Base-by-base conservation (phyloP, 1,140 invertebrate species). In the Zaprionus tsacasi region DNA sequence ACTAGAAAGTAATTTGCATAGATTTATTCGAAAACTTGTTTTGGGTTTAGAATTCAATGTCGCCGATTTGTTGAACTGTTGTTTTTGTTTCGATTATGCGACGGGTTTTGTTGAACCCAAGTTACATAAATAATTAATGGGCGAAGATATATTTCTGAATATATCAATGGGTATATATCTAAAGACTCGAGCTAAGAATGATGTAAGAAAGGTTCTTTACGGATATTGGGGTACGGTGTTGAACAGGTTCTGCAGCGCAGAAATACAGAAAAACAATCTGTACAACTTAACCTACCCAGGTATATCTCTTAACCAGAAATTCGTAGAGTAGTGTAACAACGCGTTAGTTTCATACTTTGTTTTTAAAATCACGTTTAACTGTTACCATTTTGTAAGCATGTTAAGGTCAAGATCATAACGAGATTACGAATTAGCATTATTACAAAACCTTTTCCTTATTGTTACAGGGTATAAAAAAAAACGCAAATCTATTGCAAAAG, bases 81-180 rank as follows among this genome's bases (percentile, higher is more conserved):
- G 60, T 35, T 15, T 70, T 70, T 48, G 40, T 59, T 33, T 30
- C 56, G 66, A 76, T 76, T 76, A 79, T 79, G 76, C 64, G 76
- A 88, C 65, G 82, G n/a, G 74, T 64, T 73, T 48, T 69, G 43
- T 69, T 68, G 64, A 88, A 71, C 69, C 75, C 54, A 45, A 58
- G 6, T 25, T 63, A 27, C 52, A 55, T 45, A 15, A 52, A 70
- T 65, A 63, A 35, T 35, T 69, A 56, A 61, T 55, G 7, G 17
- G 17, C n/a, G 17, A 30, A 5, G 17, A 27, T 68, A 30, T 69
- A 21, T 45, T 36, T 3, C 21, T 13, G n/a, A 68, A 45, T 65
- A 38, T 58, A 30, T 70, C 50, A 15, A 6, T 60, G 21, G 11
- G 25, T 56, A n/a, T 56, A n/a, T 17, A 35, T 54, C 57, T 11